phyloP scores from a whole-genome alignment of 2,113 vertebrate genomes.

The Petromus typicus region DNA sequence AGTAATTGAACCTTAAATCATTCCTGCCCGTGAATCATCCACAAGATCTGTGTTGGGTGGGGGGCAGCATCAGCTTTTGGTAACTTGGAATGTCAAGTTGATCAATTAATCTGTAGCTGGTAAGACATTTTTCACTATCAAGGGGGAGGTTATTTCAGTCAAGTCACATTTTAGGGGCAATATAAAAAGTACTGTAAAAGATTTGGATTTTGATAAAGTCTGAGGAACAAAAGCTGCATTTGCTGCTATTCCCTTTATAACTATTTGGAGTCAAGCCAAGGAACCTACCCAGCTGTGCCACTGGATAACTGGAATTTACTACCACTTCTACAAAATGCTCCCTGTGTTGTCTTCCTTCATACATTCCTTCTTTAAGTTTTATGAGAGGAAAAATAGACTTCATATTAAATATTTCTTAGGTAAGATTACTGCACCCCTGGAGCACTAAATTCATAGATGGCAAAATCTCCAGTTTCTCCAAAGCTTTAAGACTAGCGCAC shows the following conservation, averaged over 20 bases:
- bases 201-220: conserved; percentile 70
- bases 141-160: conserved; percentile 69
- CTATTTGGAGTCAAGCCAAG: conserved; percentile 63
- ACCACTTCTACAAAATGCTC: conserved; percentile 48
- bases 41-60: conserved; percentile 23
- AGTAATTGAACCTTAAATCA: conserved; percentile 73
- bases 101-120: conserved; percentile 61
- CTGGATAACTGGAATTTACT: conserved; percentile 64
- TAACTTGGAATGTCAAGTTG: conserved; percentile 64
- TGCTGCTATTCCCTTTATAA: conserved; percentile 61
- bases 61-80: background rate
- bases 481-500: conserved; percentile 7
- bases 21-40: conserved; percentile 54
- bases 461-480: conserved; percentile 60
- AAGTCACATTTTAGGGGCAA: conserved; percentile 73
- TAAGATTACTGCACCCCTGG: conserved; percentile 2
- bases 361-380: conserved; percentile 68
- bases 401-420: conserved; percentile 47
- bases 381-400: conserved; percentile 68
- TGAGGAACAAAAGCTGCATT: conserved; percentile 51
- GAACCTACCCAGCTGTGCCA: conserved; percentile 49
- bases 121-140: conserved; percentile 50
- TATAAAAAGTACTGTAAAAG: conserved; percentile 75
- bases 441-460: conserved; percentile 28
- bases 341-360: conserved; percentile 74